Percentiles rank a stretch among this genome's conserved stretches.
Conservation (phyloP, 1,140 invertebrate genomes). For the Euwallacea fornicatus region DNA sequence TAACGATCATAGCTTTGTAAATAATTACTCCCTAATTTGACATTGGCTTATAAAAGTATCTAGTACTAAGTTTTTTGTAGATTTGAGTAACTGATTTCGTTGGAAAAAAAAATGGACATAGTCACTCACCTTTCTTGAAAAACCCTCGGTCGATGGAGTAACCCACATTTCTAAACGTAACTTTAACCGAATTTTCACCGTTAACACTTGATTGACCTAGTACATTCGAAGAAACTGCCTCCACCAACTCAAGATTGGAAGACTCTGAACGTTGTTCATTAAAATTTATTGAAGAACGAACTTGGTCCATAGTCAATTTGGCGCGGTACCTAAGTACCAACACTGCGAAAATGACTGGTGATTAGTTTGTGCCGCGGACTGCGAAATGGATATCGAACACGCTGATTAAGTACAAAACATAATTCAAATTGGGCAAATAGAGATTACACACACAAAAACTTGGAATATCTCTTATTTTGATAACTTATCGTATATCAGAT, state of each 20-base stretch:
- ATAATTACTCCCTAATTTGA: neutral
- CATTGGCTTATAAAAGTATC: neutral
- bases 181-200: conserved; percentile 5
- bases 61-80: neutral
- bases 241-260: neutral
- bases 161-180: conserved; percentile 5
- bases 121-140: conserved; percentile 10
- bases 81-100: neutral
- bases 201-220: neutral
- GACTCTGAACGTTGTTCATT: neutral
- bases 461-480: conserved; percentile 6
- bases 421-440: no score
- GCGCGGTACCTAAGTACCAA: no score
- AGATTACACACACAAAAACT: neutral
- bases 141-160: neutral
- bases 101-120: neutral
- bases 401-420: no score
- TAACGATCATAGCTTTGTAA: neutral
- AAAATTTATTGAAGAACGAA: conserved; percentile 2
- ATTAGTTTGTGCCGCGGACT: no score
- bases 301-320: neutral
- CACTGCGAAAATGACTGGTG: no score
- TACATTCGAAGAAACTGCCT: neutral
- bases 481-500: conserved; percentile 10
- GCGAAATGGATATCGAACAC: no score